phyloP scores from a whole-genome alignment of 1,140 invertebrate genomes.

The Reticulitermes speratus region DNA sequence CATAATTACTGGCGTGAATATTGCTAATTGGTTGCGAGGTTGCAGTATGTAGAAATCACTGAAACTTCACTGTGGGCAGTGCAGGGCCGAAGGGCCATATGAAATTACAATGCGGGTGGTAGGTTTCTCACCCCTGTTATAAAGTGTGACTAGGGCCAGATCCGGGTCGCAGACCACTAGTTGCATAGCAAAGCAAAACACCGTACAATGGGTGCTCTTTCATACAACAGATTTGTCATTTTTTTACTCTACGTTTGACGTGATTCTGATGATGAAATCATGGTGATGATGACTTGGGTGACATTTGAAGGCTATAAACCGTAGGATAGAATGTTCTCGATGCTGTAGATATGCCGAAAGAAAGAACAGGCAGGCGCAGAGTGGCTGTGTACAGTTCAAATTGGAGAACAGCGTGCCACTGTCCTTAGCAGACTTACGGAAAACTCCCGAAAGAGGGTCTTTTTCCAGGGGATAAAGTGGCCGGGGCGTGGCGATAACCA shows the following conservation, averaged over 20 bases:
- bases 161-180: background rate
- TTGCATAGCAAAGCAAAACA: background rate
- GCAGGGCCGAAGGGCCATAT: too few relatives aligned
- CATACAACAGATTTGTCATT: background rate
- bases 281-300: background rate
- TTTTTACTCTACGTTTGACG: background rate
- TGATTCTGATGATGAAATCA: background rate
- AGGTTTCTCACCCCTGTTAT: too few relatives aligned
- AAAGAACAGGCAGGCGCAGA: background rate
- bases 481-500: too few relatives aligned
- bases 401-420: background rate
- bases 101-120: too few relatives aligned
- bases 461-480: too few relatives aligned
- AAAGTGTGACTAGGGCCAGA: too few relatives aligned
- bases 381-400: background rate
- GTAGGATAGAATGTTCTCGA: background rate
- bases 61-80: too few relatives aligned
- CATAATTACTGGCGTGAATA: too few relatives aligned
- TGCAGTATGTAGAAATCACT: too few relatives aligned
- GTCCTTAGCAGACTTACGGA: too few relatives aligned
- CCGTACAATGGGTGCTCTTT: background rate
- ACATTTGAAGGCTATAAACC: background rate
- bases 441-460: too few relatives aligned
- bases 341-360: background rate
- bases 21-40: too few relatives aligned